phyloP scores from a whole-genome alignment of 1,140 invertebrate species.

The Nasonia vitripennis region DNA sequence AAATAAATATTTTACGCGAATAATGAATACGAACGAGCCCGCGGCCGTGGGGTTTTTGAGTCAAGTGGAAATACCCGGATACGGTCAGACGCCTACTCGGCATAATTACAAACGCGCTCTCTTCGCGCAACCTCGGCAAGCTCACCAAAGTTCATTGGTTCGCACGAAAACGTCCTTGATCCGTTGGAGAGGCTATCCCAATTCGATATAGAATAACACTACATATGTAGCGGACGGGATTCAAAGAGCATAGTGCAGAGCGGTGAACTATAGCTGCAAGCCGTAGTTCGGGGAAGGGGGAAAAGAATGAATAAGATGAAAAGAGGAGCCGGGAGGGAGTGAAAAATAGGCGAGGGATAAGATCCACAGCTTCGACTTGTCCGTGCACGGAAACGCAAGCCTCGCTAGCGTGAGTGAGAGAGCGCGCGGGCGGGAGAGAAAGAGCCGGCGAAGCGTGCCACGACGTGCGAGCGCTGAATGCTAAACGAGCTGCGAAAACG shows the following conservation, averaged over 20 bases:
- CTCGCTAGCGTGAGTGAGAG: neutral
- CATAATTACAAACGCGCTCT: neutral
- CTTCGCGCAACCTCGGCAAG: too few relatives aligned
- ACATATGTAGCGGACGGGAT: too few relatives aligned
- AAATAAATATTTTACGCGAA: too few relatives aligned
- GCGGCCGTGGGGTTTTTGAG: too few relatives aligned
- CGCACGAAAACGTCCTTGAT: too few relatives aligned
- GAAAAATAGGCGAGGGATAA: constrained; percentile 27
- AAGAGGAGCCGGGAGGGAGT: neutral
- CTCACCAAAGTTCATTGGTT: too few relatives aligned
- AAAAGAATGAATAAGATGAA: constrained; percentile 10
- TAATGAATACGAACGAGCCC: too few relatives aligned
- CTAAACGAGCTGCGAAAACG: constrained; percentile 52
- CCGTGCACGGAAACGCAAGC: neutral
- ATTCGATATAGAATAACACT: too few relatives aligned
- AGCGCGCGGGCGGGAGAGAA: neutral
- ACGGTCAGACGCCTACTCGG: neutral
- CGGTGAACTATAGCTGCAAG: neutral
- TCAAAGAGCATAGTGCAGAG: neutral
- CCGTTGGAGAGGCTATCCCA: too few relatives aligned
- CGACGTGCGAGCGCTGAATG: constrained; percentile 42
- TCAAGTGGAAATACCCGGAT: neutral
- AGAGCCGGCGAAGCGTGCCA: constrained; percentile 41
- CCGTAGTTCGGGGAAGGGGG: neutral
- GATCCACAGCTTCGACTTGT: constrained; percentile 39